phyloP scores from a whole-genome alignment of 2,113 vertebrate genomes.

The Rousettus leschenaultii region DNA sequence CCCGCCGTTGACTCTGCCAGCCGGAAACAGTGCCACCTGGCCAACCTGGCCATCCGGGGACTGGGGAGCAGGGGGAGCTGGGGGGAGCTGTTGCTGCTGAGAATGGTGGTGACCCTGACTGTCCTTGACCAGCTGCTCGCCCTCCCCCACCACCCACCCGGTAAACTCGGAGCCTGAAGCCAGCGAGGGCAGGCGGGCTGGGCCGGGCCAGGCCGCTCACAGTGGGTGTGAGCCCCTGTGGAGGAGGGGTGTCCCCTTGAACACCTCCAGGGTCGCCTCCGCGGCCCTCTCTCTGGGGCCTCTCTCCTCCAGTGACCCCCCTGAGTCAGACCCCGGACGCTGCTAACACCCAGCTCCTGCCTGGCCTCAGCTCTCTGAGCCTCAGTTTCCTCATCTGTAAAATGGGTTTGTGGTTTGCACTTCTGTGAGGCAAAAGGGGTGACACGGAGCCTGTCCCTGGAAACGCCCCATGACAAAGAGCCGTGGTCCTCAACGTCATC shows the following conservation, averaged over 20 bases:
- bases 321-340: background rate
- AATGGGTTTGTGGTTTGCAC: accelerated
- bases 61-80: accelerated
- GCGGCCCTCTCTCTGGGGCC: background rate
- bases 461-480: accelerated
- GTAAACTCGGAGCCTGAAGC: accelerated
- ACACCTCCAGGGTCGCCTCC: background rate
- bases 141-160: background rate
- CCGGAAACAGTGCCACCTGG: accelerated
- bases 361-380: no score
- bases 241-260: background rate
- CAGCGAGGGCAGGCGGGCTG: background rate
- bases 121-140: background rate
- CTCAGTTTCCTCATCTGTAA: background rate
- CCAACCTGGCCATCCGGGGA: background rate
- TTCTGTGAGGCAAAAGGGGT: accelerated
- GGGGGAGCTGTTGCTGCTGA: accelerated
- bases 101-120: accelerated
- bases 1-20: accelerated
- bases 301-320: no score
- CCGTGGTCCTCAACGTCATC: accelerated
- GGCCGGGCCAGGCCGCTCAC: no score
- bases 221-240: accelerated
- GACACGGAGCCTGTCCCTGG: accelerated
- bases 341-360: background rate